These are phyloP conservation scores for Bubalus kerabau DNA, from an alignment of 2,113 vertebrate genomes.

Conservation along the genomic window DNA sequence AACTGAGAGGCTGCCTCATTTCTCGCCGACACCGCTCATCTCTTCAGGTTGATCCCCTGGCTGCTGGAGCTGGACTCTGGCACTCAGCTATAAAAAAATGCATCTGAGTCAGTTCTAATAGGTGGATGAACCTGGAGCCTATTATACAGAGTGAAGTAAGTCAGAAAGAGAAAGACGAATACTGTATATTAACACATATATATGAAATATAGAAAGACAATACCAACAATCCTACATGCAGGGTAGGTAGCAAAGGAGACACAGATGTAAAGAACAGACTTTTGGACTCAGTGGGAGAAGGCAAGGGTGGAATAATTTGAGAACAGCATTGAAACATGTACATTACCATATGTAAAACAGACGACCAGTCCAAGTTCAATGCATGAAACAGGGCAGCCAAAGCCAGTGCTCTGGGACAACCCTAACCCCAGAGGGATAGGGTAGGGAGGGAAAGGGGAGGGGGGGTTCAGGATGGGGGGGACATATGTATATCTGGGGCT, in stretches of 20 bases:
- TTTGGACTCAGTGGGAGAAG: background rate
- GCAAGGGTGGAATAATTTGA: background rate
- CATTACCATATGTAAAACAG: background rate
- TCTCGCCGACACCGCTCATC: too few relatives aligned
- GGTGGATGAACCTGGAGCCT: background rate
- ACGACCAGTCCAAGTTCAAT: background rate
- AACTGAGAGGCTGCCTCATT: too few relatives aligned
- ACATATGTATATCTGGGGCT: background rate
- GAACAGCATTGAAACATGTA: background rate
- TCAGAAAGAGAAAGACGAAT: background rate
- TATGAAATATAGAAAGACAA: background rate
- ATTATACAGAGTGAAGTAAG: background rate
- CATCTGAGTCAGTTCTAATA: background rate
- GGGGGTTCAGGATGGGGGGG: background rate
- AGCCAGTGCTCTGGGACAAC: background rate
- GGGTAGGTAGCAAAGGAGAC: background rate
- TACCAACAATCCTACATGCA: background rate
- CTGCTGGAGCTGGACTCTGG: too few relatives aligned
- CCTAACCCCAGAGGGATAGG: background rate
- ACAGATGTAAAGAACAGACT: background rate
- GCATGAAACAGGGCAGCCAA: background rate
- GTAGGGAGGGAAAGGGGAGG: background rate
- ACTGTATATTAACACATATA: background rate
- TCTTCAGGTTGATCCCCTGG: too few relatives aligned
- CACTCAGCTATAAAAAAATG: background rate